These are phyloP conservation scores for Squalus acanthias DNA, from an alignment of 2,797 vertebrate species.

Conservation along the genomic window DNA sequence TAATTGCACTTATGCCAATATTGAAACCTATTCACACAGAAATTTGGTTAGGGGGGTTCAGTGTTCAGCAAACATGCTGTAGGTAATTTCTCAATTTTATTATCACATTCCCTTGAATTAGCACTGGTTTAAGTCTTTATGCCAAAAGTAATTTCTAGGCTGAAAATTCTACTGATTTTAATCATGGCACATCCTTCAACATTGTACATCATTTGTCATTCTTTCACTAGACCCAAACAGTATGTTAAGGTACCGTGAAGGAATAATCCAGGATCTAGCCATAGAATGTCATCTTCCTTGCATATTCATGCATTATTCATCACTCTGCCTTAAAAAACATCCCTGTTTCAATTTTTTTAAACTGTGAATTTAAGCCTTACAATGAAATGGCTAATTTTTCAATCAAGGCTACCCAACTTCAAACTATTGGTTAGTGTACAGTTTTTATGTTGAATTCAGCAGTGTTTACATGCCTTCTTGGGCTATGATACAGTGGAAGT, in stretches of 20 bases:
- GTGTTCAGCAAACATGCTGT: neutral
- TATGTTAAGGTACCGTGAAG: neutral
- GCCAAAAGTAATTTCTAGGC: neutral
- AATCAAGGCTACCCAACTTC: neutral
- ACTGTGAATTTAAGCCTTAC: neutral
- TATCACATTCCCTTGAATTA: neutral
- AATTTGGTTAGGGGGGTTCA: neutral
- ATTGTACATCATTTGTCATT: neutral
- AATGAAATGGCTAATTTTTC: neutral
- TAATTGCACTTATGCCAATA: neutral
- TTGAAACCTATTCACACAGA: neutral
- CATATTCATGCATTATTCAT: neutral
- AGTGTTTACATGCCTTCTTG: neutral
- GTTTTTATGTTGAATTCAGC: neutral
- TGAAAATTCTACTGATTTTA: neutral
- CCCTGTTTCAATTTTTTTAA: neutral
- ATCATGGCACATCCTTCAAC: neutral
- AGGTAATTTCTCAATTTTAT: neutral
- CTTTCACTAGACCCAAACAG: neutral
- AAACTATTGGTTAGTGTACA: neutral
- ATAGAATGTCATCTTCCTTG: too few species aligned
- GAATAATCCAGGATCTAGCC: neutral
- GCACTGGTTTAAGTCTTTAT: neutral
- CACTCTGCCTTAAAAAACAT: neutral
- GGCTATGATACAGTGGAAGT: neutral